Percentiles rank a stretch among this genome's conserved stretches.
phyloP scores from a whole-genome alignment of 2,113 vertebrate species.

The Peromyscus maniculatus region DNA sequence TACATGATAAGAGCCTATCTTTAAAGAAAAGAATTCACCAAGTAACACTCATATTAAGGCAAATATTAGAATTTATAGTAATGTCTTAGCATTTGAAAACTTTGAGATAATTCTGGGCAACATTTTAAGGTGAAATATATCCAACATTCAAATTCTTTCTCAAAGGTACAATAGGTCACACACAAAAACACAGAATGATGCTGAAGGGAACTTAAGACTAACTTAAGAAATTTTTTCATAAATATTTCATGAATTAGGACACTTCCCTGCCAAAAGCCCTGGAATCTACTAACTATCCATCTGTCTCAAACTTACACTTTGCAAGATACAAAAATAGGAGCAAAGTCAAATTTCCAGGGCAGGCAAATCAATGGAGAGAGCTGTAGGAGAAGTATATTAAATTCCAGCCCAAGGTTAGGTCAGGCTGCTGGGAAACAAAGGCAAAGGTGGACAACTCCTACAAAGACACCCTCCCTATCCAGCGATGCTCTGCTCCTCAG shows the following conservation, averaged over 20 bases:
- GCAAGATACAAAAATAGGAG: conserved; percentile 30
- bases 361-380: conserved; percentile 41
- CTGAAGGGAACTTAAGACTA: background rate
- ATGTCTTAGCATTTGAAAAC: background rate
- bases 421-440: background rate
- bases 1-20: background rate
- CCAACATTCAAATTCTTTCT: background rate
- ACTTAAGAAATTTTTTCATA: background rate
- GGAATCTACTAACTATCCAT: conserved; percentile 5
- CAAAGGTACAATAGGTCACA: background rate
- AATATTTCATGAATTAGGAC: conserved; percentile 45
- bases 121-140: background rate
- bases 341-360: conserved; percentile 41
- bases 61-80: background rate
- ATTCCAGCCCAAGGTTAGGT: conserved; percentile 37
- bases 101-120: background rate
- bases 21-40: background rate
- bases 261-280: background rate
- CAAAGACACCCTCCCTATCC: background rate
- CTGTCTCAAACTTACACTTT: conserved; percentile 40
- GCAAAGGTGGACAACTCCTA: background rate
- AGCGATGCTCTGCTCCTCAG: background rate
- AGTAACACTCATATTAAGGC: background rate
- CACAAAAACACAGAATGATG: background rate
- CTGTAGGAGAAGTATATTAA: conserved; percentile 49